Evolutionary conservation across 2,888 invertebrate species (phyloP).

Genomic region (Napeogenes sylphis): DNA sequence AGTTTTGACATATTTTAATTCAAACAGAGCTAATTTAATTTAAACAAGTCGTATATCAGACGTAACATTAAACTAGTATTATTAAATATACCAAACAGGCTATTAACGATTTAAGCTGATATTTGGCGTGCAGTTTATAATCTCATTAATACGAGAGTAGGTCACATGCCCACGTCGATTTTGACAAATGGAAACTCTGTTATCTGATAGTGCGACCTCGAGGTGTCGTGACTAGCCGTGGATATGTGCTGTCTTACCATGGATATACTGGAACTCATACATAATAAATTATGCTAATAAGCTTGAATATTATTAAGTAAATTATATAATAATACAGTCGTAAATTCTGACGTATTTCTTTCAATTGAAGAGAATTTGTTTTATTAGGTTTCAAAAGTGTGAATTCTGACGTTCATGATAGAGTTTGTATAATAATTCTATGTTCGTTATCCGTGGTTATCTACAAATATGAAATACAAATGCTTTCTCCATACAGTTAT

Average conservation of each 20-base stretch:
- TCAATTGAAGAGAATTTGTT: too few relatives aligned
- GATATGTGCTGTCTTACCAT: not conserved
- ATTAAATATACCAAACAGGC: not conserved
- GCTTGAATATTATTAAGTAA: too few relatives aligned
- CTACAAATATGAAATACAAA: too few relatives aligned
- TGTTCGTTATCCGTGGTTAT: too few relatives aligned
- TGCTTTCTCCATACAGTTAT: too few relatives aligned
- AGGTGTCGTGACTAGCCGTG: slow-evolving; percentile 26
- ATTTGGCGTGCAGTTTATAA: slow-evolving; percentile 19
- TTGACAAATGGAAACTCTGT: slow-evolving; percentile 32
- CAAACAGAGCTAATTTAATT: not conserved
- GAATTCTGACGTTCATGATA: too few relatives aligned
- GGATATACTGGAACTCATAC: not conserved
- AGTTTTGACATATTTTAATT: not conserved
- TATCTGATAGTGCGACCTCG: slow-evolving; percentile 27
- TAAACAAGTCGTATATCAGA: not conserved
- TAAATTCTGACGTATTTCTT: too few relatives aligned
- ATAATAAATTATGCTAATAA: too few relatives aligned
- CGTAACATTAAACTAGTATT: not conserved
- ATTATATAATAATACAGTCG: too few relatives aligned
- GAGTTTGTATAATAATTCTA: too few relatives aligned
- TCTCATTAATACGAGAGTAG: slow-evolving; percentile 26
- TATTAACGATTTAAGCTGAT: slow-evolving; percentile 20
- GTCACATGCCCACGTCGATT: slow-evolving; percentile 34
- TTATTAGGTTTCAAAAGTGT: too few relatives aligned